Evolutionary conservation across 2,797 vertebrate species (phyloP).

Genomic region (Ciconia nigra): DNA sequence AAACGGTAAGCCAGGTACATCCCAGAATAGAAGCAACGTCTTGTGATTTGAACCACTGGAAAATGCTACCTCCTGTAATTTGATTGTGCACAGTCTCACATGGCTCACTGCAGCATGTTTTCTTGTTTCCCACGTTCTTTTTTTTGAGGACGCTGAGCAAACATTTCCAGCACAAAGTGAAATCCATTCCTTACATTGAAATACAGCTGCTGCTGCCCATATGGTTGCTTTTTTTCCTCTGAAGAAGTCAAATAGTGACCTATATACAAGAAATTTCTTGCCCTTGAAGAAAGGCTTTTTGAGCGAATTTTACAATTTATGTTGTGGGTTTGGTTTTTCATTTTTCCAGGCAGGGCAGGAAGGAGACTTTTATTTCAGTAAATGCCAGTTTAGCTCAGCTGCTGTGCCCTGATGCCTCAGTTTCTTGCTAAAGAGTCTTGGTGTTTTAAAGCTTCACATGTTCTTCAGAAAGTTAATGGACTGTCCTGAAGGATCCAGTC

Average conservation of each 20-base stretch:
- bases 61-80: slow-evolving; percentile 59
- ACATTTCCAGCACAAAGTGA: not conserved
- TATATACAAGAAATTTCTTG: not conserved
- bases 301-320: not conserved
- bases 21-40: slow-evolving; percentile 51
- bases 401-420: not conserved
- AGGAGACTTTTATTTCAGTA: not conserved
- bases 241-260: slow-evolving; percentile 1
- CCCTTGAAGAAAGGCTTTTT: not conserved
- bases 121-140: not conserved
- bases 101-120: slow-evolving; percentile 43
- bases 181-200: not conserved
- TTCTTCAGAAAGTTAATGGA: not conserved
- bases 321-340: not conserved
- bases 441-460: not conserved
- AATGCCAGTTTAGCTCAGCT: not conserved
- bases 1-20: slow-evolving; percentile 29
- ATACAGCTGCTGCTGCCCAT: not conserved
- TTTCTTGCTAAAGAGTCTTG: not conserved
- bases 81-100: slow-evolving; percentile 53
- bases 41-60: slow-evolving; percentile 37
- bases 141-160: not conserved
- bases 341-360: not conserved
- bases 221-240: not conserved
- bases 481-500: not conserved